phyloP scores from a whole-genome alignment of 2,888 invertebrate species.

The Drosophila nigritarsus region DNA sequence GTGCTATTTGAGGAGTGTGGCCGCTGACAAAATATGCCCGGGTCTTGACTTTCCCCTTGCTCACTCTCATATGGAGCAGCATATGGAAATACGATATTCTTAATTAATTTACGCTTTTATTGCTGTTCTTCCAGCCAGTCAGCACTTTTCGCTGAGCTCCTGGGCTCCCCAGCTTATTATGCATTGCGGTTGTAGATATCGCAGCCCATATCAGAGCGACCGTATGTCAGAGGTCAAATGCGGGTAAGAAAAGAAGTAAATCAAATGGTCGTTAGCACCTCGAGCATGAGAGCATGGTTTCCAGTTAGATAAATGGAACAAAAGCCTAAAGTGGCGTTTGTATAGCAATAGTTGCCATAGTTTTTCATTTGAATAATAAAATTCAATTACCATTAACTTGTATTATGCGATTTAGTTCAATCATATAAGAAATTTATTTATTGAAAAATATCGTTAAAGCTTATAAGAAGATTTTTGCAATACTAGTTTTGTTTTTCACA shows the following conservation, averaged over 20 bases:
- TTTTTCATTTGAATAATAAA: not conserved
- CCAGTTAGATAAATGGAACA: not conserved
- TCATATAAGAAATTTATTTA: not conserved
- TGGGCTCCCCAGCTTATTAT: slow-evolving; percentile 12
- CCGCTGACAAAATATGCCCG: slow-evolving; percentile 19
- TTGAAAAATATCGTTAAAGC: not conserved
- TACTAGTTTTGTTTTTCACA: not conserved
- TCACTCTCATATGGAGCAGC: slow-evolving; percentile 19
- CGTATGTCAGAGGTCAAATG: slow-evolving; percentile 57
- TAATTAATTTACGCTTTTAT: slow-evolving; percentile 78
- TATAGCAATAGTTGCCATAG: not conserved
- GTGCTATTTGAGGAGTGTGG: slow-evolving; percentile 5
- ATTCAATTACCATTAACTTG: not conserved
- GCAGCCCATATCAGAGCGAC: slow-evolving; percentile 62
- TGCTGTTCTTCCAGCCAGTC: slow-evolving; percentile 46
- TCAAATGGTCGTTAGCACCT: slow-evolving; percentile 60
- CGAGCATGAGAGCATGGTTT: not conserved
- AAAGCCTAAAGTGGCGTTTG: not conserved
- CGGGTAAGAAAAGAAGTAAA: slow-evolving; percentile 44
- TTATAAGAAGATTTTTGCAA: not conserved
- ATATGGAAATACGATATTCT: slow-evolving; percentile 75
- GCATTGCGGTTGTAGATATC: slow-evolving; percentile 25
- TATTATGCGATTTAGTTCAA: not conserved
- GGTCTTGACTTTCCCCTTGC: slow-evolving; percentile 38
- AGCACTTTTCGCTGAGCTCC: slow-evolving; percentile 47